phyloP scores from a whole-genome alignment of 2,888 invertebrate species.

The Cetonia aurata region DNA sequence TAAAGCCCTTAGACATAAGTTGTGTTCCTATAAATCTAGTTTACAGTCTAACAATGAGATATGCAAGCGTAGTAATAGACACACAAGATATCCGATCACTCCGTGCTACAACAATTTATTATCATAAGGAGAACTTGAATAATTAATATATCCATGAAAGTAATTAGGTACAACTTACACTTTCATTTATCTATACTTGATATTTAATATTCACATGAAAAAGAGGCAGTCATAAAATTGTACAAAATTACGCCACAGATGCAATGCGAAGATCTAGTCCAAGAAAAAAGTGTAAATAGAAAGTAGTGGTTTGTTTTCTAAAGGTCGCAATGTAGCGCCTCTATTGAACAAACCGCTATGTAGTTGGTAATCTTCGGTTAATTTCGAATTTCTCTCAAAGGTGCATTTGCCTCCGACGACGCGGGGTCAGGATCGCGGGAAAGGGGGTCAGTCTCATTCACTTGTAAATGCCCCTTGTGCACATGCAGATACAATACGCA shows the following conservation, averaged over 20 bases:
- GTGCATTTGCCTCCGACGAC: conserved; percentile 21
- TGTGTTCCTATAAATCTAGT: no score
- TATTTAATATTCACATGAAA: neutral
- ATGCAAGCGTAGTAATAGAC: no score
- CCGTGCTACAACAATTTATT: no score
- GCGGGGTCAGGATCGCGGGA: conserved; percentile 10
- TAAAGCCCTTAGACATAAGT: no score
- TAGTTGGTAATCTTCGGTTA: conserved; percentile 6
- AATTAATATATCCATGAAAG: neutral
- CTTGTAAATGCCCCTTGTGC: conserved; percentile 5
- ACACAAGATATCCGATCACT: no score
- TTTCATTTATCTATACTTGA: neutral
- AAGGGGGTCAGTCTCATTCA: conserved; percentile 10
- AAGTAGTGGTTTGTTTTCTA: conserved; percentile 24
- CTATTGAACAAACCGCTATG: neutral
- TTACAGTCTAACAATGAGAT: no score
- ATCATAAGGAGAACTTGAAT: neutral
- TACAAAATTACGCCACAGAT: neutral
- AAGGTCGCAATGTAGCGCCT: neutral
- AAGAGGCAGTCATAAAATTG: neutral
- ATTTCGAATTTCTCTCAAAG: conserved; percentile 35
- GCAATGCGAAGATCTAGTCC: neutral
- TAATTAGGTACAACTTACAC: neutral
- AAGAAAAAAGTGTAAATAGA: conserved; percentile 21
- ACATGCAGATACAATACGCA: neutral